Percentiles rank a stretch among this genome's conserved stretches.
Conservation (phyloP, 2,113 vertebrate species). For the Ptychochromis oligacanthus region DNA sequence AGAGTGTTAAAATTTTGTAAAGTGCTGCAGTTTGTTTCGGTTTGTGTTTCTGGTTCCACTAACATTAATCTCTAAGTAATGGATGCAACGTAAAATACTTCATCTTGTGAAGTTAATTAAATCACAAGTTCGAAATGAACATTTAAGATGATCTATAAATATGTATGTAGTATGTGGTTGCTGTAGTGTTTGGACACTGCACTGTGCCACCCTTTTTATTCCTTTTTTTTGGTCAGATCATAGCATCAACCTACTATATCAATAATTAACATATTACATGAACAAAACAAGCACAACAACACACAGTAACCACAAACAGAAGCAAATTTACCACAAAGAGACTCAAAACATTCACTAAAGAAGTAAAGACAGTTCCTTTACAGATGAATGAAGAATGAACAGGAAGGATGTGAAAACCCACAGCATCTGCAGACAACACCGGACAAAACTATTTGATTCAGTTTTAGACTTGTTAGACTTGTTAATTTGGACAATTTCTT, state of each 20-base stretch:
- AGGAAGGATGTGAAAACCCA: neutral
- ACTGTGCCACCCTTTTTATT: too few relatives aligned
- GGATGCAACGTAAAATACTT: neutral
- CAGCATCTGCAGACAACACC: neutral
- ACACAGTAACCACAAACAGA: neutral
- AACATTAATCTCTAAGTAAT: neutral
- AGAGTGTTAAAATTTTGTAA: neutral
- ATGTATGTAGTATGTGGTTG: neutral
- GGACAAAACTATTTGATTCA: neutral
- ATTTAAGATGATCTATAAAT: neutral
- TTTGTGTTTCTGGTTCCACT: neutral
- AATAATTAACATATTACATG: neutral
- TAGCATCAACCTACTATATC: neutral
- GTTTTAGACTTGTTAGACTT: neutral
- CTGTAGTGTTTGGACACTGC: too few relatives aligned
- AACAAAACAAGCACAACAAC: neutral
- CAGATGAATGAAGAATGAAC: neutral
- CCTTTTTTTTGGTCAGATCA: neutral
- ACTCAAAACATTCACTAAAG: neutral
- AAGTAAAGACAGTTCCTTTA: neutral
- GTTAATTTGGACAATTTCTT: neutral
- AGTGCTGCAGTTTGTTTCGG: neutral
- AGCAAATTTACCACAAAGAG: neutral
- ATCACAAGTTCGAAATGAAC: too few relatives aligned
- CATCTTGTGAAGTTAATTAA: neutral